Evolutionary conservation across 2,797 vertebrate genomes (phyloP).

Genomic region (Acanthurus lineatus): DNA sequence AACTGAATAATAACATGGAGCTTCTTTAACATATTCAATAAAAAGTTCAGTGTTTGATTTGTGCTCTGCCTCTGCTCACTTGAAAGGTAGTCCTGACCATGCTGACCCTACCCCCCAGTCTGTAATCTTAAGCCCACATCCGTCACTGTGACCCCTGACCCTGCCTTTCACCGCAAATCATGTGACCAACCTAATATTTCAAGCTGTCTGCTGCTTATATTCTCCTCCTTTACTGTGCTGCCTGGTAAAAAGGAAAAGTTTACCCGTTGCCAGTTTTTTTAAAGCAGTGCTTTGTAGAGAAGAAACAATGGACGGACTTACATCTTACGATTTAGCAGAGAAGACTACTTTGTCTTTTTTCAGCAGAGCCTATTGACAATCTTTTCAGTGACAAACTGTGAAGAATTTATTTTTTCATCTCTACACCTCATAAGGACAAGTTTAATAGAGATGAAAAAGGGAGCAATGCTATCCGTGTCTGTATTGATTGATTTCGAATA

Average conservation of each 20-base stretch:
- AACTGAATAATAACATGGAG: constrained; percentile 26
- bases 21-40: constrained; percentile 31
- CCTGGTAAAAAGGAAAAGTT: constrained; percentile 21
- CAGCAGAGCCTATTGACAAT: constrained; percentile 37
- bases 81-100: constrained; percentile 49
- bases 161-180: constrained; percentile 67
- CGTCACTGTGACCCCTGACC: constrained; percentile 70
- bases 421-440: constrained; percentile 46
- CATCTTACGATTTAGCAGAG: constrained; percentile 10
- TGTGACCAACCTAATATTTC: constrained; percentile 64
- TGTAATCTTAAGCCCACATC: constrained; percentile 71
- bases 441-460: constrained; percentile 41
- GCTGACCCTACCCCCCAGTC: constrained; percentile 52
- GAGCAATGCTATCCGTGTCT: neutral
- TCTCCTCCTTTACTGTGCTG: constrained; percentile 8
- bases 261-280: constrained; percentile 5
- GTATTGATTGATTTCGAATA: constrained; percentile 3
- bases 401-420: constrained; percentile 45
- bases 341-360: constrained; percentile 32
- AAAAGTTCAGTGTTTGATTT: constrained; percentile 45
- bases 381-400: constrained; percentile 36
- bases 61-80: constrained; percentile 45
- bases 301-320: constrained; percentile 4
- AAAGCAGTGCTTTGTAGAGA: constrained; percentile 15
- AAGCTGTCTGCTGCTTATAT: constrained; percentile 38